Base-by-base conservation (phyloP, 2,888 invertebrate species). In the Lasioglossum leucozonium region DNA sequence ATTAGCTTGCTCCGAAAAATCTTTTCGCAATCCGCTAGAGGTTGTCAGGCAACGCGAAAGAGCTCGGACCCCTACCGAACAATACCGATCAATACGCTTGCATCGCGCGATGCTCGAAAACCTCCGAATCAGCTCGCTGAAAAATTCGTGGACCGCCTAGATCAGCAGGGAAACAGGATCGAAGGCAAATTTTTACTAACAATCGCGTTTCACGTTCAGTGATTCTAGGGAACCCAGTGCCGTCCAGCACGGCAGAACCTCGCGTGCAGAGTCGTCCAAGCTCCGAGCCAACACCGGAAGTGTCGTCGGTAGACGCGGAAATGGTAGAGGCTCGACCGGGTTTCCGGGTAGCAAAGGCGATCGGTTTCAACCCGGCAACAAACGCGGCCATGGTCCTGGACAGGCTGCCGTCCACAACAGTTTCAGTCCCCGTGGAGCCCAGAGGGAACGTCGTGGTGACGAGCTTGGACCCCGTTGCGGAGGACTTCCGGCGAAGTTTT, bases 311-410 rank as follows among this genome's bases (percentile, higher is more conserved):
- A n/a, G 84, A 83, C 13, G 58, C 81, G 13, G 90, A 86, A 2
- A 81, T 55, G 10, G 62, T 77, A 0, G 77, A 80, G 10, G 37
- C 85, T 11, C 51, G 85, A 6, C 82, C 81, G n/a, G 92, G 82
- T 77, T 92, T 92, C 79, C 90, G 93, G 5, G 90, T 92, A 40
- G 92, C 93, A 22, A 94, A 94, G 81, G 93, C 93, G 4, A 93
- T 94, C 30, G 92, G 92, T 69, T 80, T 91, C 44, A 88, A 93
- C 75, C 89, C 92, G 4, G 86, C 90, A 40, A 85, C 87, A 4
- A 91, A 91, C 75, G 69, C 88, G 16, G 88, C 89, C 0, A 82
- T 81, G 37, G 30, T 79, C 8, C 42, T 80, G 51, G 86, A 87
- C 10, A 84, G 86, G n/a, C 85, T 86, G 30, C 71, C 77, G 34